Percentiles rank a stretch among this genome's conserved stretches.
Evolutionary conservation across 2,797 vertebrate species (phyloP).

Genomic region (Trichosurus vulpecula): DNA sequence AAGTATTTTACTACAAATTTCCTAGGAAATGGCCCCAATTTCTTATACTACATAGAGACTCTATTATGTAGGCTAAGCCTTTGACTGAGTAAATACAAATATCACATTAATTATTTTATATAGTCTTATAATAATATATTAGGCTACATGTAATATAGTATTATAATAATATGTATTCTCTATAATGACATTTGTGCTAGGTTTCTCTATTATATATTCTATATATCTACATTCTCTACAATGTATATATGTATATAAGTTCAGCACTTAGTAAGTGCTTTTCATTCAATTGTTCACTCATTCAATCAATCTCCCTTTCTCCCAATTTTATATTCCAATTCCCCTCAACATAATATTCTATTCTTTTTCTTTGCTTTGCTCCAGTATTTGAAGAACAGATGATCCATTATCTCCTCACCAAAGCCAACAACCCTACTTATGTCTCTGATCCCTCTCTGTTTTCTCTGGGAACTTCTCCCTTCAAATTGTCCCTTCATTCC

Average conservation of each 20-base stretch:
- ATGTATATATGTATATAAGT: background rate
- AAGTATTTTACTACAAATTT: constrained; percentile 57
- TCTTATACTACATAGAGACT: constrained; percentile 14
- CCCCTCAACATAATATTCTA: background rate
- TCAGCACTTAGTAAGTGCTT: background rate
- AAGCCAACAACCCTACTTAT: background rate
- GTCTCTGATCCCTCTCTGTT: background rate
- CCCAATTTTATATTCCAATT: background rate
- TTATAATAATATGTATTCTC: background rate
- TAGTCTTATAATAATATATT: background rate
- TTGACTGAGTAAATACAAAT: background rate
- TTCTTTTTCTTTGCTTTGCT: background rate
- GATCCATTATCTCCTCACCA: background rate
- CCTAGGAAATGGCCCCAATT: constrained; percentile 54
- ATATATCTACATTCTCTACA: background rate
- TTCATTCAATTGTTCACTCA: background rate
- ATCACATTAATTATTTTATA: background rate
- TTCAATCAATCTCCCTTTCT: background rate
- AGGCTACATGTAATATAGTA: background rate
- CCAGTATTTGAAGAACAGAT: background rate
- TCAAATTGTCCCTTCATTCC: background rate
- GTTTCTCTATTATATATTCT: background rate
- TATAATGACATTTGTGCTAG: background rate
- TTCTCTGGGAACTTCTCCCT: background rate
- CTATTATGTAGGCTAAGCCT: background rate